Base-by-base conservation (phyloP, 2,113 vertebrate genomes). In the Mustela nigripes region DNA sequence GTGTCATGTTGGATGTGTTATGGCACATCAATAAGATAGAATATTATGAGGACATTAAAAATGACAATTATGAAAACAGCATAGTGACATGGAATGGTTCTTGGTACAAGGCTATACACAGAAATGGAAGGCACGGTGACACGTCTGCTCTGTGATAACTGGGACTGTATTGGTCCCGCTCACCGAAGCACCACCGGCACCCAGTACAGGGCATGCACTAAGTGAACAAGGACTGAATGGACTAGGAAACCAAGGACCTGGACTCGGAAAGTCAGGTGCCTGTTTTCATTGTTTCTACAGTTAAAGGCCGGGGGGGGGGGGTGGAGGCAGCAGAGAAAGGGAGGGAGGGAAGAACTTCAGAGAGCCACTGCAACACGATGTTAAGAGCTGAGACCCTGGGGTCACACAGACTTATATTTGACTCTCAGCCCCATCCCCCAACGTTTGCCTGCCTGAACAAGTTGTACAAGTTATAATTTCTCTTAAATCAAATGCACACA, bases 21-120 rank as follows among this genome's bases (percentile, higher is more conserved):
- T 2, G 33, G 53, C 39, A 19, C 93, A 88, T 84, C 36, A 10
- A 71, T 50, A 84, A 21, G 69, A 78, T 53, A 53, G 80, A 94
- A 87, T 78, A 92, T 76, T 95, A 81, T 81, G 81, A 93, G 53
- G 80, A 88, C 88, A 91, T 95, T 94, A 84, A 97, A 96, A 94
- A 85, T 93, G 81, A 88, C 65, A 50, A 91, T 88, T 92, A 81
- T 18, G 58, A 50, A 85, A 45, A 94, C 5, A 67, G 42, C 22
- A 48, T 0, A 22, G 48, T 45, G 65, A 93, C 48, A 58, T 33
- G 39, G 33, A 95, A 79, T 95, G 56, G n/a, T 9, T 81, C 83
- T 71, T 3, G 39, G 19, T 56, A 6, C 16, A 9, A 91, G 33
- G 36, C 48, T 56, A 39, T 50, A 4, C 31, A 31, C 74, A 85